phyloP scores from a whole-genome alignment of 2,888 invertebrate species.

The Sturmia bella region DNA sequence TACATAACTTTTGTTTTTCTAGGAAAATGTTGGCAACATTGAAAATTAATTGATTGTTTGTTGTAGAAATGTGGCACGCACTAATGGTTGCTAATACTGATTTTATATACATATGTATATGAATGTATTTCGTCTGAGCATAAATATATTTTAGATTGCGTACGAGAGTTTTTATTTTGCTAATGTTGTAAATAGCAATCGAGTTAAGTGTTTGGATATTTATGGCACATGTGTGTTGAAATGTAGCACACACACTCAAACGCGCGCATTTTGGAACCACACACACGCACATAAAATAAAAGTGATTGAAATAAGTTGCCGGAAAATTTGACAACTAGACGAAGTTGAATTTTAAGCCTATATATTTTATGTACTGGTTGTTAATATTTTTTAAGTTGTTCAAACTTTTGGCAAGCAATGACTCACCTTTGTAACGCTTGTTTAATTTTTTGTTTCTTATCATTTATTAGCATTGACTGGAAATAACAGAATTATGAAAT shows the following conservation, averaged over 20 bases:
- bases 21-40: constrained; percentile 63
- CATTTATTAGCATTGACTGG: constrained; percentile 16
- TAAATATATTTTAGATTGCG: not conserved
- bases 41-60: constrained; percentile 70
- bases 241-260: constrained; percentile 4
- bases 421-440: constrained; percentile 36
- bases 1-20: constrained; percentile 14
- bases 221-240: constrained; percentile 66
- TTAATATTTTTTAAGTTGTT: constrained; percentile 22
- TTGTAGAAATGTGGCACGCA: constrained; percentile 67
- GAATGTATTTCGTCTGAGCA: constrained; percentile 21
- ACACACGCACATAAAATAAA: constrained; percentile 39
- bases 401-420: constrained; percentile 33
- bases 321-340: constrained; percentile 72
- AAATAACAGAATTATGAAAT: not conserved
- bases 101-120: constrained; percentile 24
- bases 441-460: constrained; percentile 11
- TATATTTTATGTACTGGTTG: constrained; percentile 39
- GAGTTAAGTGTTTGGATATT: constrained; percentile 65
- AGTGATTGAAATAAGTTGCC: constrained; percentile 72
- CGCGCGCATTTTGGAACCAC: not conserved
- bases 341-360: constrained; percentile 57
- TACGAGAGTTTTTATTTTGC: constrained; percentile 14
- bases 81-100: constrained; percentile 66
- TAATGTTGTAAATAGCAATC: constrained; percentile 52